These are phyloP conservation scores for Stylophora pistillata DNA, from an alignment of 64 coral and sea anemone genomes.

Conservation along the genomic window DNA sequence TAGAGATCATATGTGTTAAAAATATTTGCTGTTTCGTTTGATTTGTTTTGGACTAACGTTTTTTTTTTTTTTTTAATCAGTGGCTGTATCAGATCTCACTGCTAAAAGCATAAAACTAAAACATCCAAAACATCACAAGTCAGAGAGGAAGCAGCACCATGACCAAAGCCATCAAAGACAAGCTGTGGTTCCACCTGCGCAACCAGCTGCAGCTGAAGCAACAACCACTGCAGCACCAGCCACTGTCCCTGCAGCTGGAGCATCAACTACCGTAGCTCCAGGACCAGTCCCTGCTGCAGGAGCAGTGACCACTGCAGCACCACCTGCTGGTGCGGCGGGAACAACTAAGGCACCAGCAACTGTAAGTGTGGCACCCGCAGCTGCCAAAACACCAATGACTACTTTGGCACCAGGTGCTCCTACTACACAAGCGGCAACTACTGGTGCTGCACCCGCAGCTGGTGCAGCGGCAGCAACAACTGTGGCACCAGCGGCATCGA, in stretches of 20 bases:
- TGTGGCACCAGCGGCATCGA: background rate
- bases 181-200: background rate
- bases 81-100: background rate
- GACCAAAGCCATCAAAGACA: constrained; percentile 29
- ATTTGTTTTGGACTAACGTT: background rate
- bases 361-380: background rate
- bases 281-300: background rate
- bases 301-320: background rate
- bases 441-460: background rate
- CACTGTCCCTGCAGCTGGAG: background rate
- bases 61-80: background rate
- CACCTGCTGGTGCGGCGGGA: background rate
- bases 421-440: background rate
- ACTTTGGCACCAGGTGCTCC: background rate
- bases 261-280: background rate
- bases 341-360: background rate
- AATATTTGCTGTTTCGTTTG: too few relatives aligned
- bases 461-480: background rate
- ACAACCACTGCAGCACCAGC: background rate
- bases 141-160: background rate
- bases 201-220: background rate
- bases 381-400: too few relatives aligned
- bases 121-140: background rate
- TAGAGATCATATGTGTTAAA: background rate
- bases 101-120: constrained; percentile 19